phyloP scores from a whole-genome alignment of 2,888 invertebrate genomes.

The Sarcophaga variegata region DNA sequence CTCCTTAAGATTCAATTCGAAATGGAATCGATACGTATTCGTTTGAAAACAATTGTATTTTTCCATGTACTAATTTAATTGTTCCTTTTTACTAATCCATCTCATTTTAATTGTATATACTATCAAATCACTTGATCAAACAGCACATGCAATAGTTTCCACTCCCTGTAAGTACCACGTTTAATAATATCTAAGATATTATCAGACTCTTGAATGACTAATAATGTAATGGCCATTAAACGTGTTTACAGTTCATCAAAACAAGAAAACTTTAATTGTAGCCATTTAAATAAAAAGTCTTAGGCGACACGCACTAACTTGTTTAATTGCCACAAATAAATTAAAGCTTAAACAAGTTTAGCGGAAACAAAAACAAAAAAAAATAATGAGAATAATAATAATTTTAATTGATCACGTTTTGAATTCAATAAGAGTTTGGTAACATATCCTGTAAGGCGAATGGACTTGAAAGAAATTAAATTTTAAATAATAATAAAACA shows the following conservation, averaged over 20 bases:
- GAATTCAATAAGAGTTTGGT: background rate
- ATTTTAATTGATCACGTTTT: background rate
- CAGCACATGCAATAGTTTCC: too few species aligned
- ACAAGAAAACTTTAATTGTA: background rate
- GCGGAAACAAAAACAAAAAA: background rate
- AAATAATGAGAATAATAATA: background rate
- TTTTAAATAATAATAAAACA: too few species aligned
- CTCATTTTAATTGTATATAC: too few species aligned
- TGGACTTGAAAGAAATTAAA: too few species aligned
- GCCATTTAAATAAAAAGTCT: background rate
- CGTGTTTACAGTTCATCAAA: background rate
- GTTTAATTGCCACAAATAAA: conserved; percentile 56
- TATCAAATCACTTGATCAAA: too few species aligned
- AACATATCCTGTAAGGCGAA: background rate
- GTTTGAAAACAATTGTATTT: too few species aligned
- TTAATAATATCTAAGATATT: background rate
- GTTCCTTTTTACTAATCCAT: too few species aligned
- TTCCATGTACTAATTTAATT: too few species aligned
- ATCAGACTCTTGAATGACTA: background rate
- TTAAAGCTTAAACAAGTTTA: conserved; percentile 46
- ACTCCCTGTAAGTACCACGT: background rate
- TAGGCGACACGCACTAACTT: conserved; percentile 45
- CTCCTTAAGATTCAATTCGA: too few species aligned
- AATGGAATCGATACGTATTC: too few species aligned
- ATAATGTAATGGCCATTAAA: background rate